Base-by-base conservation (phyloP, 2,888 invertebrate species). In the Ctenicera cuprea region DNA sequence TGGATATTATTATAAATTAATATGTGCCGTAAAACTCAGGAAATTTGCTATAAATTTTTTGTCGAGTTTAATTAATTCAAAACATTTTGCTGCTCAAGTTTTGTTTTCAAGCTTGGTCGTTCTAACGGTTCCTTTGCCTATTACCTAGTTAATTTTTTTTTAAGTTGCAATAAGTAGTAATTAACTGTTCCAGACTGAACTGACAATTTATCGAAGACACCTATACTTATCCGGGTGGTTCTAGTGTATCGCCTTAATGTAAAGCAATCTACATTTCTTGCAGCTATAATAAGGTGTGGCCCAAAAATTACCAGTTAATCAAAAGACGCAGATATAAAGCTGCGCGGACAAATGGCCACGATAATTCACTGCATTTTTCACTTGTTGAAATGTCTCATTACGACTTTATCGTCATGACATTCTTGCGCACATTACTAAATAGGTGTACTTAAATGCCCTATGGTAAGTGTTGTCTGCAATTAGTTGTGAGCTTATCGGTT, bases 401-500 rank as follows among this genome's bases (percentile, higher is more conserved):
- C 33, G 38, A 14, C 30, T 59, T 59, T 59, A 59, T 59, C 59
- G 16, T 22, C 18, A n/a, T 18, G 59, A 14, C 37, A 59, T 59
- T 59, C 59, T 16, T 38, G 38, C 38, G 38, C 38, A 20, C 38
- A 14, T 38, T 38, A 20, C 59, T 59, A 59, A 59, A 59, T 59
- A 59, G 59, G 18, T 18, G n/a, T 37, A 50, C 48, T 48, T 48
- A 30, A 48, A 61, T 37, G 12, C 48, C 50, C 64, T 50, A 16
- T 64, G 48, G 48, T 48, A 64, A 64, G 64, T 64, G 64, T 45
- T 30, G 45, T 50, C 30, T 50, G 33, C 64, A 48, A 64, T 48
- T 64, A 45, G 45, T 22, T 64, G 26, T 12, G 48, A 20, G 33
- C 33, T 64, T 64, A 45, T 64, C 64, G 48, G 5, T 3, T 64